Conservation (phyloP, 2,797 vertebrate species). For the Fundulus diaphanus region DNA sequence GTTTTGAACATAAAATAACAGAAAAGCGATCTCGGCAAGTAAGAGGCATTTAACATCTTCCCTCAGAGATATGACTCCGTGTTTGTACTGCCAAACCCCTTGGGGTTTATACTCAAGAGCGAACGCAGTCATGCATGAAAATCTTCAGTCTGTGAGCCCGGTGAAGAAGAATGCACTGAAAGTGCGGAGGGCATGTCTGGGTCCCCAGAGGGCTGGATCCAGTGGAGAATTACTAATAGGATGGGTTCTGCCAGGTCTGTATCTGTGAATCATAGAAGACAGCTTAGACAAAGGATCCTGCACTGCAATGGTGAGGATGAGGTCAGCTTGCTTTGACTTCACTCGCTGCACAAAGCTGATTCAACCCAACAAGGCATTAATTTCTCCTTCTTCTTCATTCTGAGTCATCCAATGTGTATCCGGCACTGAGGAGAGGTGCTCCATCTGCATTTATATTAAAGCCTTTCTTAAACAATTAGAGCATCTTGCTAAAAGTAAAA, state of each 20-base stretch:
- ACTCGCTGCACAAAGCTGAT: not conserved
- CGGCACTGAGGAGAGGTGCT: not conserved
- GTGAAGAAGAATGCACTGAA: conserved; percentile 13
- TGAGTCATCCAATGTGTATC: not conserved
- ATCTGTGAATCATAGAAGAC: conserved; percentile 51
- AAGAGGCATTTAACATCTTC: conserved; percentile 39
- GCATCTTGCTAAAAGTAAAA: not conserved
- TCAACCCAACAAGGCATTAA: conserved; percentile 22
- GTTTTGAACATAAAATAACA: conserved; percentile 12
- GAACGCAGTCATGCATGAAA: conserved; percentile 46
- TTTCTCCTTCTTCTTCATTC: not conserved
- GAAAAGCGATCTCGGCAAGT: conserved; percentile 16
- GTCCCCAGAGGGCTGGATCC: conserved; percentile 45
- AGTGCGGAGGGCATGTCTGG: conserved; percentile 21
- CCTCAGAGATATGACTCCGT: conserved; percentile 34
- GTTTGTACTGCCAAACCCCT: conserved; percentile 39
- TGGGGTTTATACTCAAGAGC: conserved; percentile 40
- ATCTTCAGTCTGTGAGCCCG: conserved; percentile 30
- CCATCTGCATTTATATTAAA: conserved; percentile 2
- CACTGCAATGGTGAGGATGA: not conserved
- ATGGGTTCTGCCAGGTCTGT: conserved; percentile 53
- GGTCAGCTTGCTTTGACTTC: conserved; percentile 32
- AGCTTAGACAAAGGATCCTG: conserved; percentile 28
- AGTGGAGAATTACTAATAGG: conserved; percentile 66
- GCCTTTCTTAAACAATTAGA: not conserved